Evolutionary conservation across 1,140 invertebrate species (phyloP), one percentile per base, ranked within the genome.

Genomic region (Saccostrea echinata): DNA sequence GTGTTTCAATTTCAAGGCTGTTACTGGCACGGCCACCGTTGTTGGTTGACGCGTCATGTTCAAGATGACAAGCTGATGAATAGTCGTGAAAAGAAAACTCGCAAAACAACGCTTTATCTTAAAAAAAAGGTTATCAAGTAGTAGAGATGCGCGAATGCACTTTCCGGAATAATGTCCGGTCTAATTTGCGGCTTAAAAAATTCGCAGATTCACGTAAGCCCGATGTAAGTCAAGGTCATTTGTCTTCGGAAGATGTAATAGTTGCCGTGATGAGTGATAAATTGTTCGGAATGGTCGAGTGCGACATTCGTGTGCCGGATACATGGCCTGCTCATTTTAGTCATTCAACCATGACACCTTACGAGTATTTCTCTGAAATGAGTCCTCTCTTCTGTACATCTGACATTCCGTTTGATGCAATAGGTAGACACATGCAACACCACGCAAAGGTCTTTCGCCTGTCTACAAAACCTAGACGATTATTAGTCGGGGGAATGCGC

Each of bases 361-460:
- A 90, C 80, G 61, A 90, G 21, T 88, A 88, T 52, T 90, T 88
- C 71, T 4, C 57, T 52, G 87, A 90, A 76, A 88, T 88, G 89
- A 71, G 84, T 13, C 86, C 88, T 16, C 8, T 89, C 13, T 91
- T 91, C 84, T 87, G 84, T 53, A 89, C 57, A 18, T 86, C 86
- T 13, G 88, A 89, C 16, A 61, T 91, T 35, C 68, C 81, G 8
- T 83, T 64, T 33, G 88, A 90, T 16, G 84, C 52, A 80, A 88
- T 91, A n/a, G 91, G 90, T 0, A n/a, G 55, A 16, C 88, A 88
- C 64, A 92, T 92, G 91, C 68, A 89, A 84, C 8, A 84, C 8
- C 88, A 90, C 52, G 86, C 84, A 11, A 16, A 82, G 51, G 30
- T 71, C 30, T 33, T 89, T 76, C 51, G 89, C 30, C 80, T 92